phyloP scores from a whole-genome alignment of 2,113 vertebrate genomes.

The Chionodraco myersi region DNA sequence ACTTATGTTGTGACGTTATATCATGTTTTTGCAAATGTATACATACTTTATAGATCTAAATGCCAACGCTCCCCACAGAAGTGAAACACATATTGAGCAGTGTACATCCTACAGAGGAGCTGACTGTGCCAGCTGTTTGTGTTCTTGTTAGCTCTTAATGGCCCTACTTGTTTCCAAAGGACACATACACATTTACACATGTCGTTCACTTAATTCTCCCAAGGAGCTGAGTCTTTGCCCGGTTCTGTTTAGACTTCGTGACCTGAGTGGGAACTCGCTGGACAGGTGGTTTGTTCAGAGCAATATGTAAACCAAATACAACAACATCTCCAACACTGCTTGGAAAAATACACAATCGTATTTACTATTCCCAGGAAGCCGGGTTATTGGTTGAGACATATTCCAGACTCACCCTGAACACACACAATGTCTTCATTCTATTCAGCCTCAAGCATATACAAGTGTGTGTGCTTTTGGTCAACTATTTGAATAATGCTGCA shows the following conservation, averaged over 20 bases:
- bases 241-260: background rate
- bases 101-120: background rate
- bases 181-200: background rate
- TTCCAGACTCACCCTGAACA: conserved; percentile 50
- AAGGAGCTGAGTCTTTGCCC: background rate
- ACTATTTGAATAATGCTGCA: background rate
- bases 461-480: conserved; percentile 1
- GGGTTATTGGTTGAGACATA: background rate
- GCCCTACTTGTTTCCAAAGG: background rate
- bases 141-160: background rate
- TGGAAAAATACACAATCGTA: conserved; percentile 34
- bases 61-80: background rate
- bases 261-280: background rate
- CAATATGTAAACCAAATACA: conserved; percentile 10
- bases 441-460: conserved; percentile 7
- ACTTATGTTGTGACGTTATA: background rate
- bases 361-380: conserved; percentile 49
- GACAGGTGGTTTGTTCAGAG: conserved; percentile 2
- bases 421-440: background rate
- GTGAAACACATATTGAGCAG: background rate
- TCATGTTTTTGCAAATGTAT: background rate
- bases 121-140: background rate
- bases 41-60: background rate
- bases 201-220: background rate
- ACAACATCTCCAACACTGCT: conserved; percentile 9